Evolutionary conservation across 2,888 invertebrate genomes (phyloP), one percentile per base, ranked within the genome.

Genomic region (Salticus scenicus): DNA sequence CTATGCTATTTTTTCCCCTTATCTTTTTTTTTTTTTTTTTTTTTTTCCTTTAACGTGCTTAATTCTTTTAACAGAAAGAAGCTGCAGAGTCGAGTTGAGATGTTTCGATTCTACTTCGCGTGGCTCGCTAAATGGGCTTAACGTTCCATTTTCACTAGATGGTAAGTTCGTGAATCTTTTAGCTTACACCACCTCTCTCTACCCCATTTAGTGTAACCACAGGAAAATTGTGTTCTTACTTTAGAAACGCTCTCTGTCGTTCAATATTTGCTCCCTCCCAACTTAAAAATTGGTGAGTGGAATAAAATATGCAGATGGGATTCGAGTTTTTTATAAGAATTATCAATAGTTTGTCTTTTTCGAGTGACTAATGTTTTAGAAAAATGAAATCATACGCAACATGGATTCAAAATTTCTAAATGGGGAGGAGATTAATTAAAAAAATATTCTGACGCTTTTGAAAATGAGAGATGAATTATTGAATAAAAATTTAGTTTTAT

Each of bases 11-110:
- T 42, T 41, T 14, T 28, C 37, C 14, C 57, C 31, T 24, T n/a
- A 37, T 63, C 64, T 64, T 74, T 17, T 24, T 10, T 31, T 42
- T 70, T 70, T 41, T 42, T 41, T 14, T 28, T 63, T 27, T 73
- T 57, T 24, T n/a, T 63, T 63, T 74, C 41, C 64, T 17, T 24
- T 10, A 27, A 5, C 4, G 42, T 42, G 42, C 42, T 70, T 70
- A 70, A 70, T 70, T 70, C 42, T 70, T 70, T 31, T 42, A 63
- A 28, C 51, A 42, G 37, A 42, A 70, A 74, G 33, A 81, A 28
- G 57, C 41, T 27, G 69, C 33, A 47, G 33, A 67, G 64, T 57
- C n/a, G 28, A 57, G 33, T 72, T 72, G 72, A 28, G 37, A 74
- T 64, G 37, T 74, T 74, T 74, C 8, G 28, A 69, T 5, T 12